These are phyloP conservation scores for Hypsibius dujardini DNA, from an alignment of 1,140 invertebrate species.

Conservation along the genomic window DNA sequence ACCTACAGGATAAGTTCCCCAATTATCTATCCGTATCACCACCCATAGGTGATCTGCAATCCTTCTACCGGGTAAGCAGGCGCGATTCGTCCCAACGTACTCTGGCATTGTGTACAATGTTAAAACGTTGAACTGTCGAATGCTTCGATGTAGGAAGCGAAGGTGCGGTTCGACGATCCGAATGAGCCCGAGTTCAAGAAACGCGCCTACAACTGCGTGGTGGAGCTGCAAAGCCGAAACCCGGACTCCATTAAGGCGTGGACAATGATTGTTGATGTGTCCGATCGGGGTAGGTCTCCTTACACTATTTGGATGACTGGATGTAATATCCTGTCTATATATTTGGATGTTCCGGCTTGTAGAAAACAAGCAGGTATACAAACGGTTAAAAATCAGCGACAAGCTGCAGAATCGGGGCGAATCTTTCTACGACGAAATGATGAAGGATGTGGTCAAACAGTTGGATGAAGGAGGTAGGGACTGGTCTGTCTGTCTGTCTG, in stretches of 20 bases:
- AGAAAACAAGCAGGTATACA: constrained; percentile 35
- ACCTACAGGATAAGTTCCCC: constrained; percentile 76
- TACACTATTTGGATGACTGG: too few relatives aligned
- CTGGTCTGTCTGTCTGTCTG: constrained; percentile 11
- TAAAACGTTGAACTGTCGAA: too few relatives aligned
- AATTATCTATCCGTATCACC: constrained; percentile 64
- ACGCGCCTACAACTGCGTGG: constrained; percentile 79
- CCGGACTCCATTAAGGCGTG: constrained; percentile 71
- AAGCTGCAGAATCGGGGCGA: constrained; percentile 70
- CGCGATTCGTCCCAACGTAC: background rate
- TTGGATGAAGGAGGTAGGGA: constrained; percentile 46
- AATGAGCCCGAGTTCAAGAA: constrained; percentile 79
- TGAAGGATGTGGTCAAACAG: constrained; percentile 64
- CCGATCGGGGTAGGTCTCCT: constrained; percentile 45
- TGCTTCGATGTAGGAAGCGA: constrained; percentile 52
- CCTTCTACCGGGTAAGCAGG: constrained; percentile 45
- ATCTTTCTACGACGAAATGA: constrained; percentile 87
- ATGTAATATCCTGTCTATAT: too few relatives aligned
- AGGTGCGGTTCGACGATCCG: constrained; percentile 65
- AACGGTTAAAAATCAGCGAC: constrained; percentile 35
- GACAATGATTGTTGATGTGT: constrained; percentile 89
- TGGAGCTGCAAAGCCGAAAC: constrained; percentile 70
- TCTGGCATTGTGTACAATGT: too few relatives aligned
- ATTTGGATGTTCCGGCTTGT: background rate
- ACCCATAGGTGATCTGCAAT: constrained; percentile 77